Percentiles rank a stretch among this genome's conserved stretches.
phyloP scores from a whole-genome alignment of 2,113 vertebrate genomes.

The Dipodomys stephensi region DNA sequence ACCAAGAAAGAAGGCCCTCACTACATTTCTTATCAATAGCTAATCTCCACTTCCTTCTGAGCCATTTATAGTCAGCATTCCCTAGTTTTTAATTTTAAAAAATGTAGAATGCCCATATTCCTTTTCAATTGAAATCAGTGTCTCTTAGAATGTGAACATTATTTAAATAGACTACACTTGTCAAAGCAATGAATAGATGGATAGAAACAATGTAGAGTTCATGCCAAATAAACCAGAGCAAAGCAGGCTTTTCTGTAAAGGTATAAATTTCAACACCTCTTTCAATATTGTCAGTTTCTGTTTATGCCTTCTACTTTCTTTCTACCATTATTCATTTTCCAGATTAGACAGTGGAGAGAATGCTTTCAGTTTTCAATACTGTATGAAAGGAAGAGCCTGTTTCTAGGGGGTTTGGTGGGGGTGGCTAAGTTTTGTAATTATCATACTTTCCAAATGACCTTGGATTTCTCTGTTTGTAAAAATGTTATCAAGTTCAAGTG shows the following conservation, averaged over 20 bases:
- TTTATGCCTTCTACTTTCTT: neutral
- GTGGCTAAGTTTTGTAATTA: neutral
- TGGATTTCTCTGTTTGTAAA: neutral
- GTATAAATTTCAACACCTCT: neutral
- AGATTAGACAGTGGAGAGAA: neutral
- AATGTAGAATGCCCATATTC: neutral
- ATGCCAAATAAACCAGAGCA: neutral
- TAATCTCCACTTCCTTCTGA: neutral
- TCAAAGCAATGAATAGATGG: neutral
- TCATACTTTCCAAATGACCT: neutral
- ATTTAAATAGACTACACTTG: neutral
- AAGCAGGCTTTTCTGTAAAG: neutral
- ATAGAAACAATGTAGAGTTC: neutral
- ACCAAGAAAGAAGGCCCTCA: too few species aligned
- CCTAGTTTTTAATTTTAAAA: neutral
- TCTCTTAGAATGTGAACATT: constrained; percentile 8
- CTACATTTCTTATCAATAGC: neutral
- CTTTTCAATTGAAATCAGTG: neutral
- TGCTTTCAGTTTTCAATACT: neutral
- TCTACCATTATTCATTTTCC: neutral
- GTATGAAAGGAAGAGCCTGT: neutral
- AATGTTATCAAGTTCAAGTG: neutral
- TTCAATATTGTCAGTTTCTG: neutral
- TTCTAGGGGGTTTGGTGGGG: neutral
- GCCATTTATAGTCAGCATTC: neutral